A percentile compares a stretch with the other conserved stretches of the same genome.
phyloP scores from a whole-genome alignment of 2,888 invertebrate genomes.

The Stenodera caucasica region DNA sequence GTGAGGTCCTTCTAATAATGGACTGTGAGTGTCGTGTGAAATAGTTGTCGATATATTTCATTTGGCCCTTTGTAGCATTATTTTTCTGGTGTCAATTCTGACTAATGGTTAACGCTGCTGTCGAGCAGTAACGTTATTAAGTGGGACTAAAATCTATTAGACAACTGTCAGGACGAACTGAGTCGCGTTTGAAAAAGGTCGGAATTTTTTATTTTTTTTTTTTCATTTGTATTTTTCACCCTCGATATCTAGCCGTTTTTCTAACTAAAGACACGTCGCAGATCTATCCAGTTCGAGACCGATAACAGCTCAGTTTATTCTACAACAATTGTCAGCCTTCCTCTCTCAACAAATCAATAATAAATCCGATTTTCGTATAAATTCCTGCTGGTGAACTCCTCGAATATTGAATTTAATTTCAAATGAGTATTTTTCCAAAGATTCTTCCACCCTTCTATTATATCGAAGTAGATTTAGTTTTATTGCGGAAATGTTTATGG shows the following conservation, averaged over 20 bases:
- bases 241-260: conserved; percentile 1
- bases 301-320: not conserved
- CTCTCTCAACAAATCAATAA: not conserved
- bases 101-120: conserved; percentile 50
- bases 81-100: conserved; percentile 52
- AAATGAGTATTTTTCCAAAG: too few species aligned
- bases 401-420: too few species aligned
- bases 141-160: conserved; percentile 51
- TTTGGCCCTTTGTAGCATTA: conserved; percentile 48
- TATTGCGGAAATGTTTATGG: not conserved
- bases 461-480: not conserved
- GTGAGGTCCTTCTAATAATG: conserved; percentile 37
- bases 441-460: not conserved
- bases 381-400: too few species aligned
- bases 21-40: conserved; percentile 41
- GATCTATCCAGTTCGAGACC: not conserved
- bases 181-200: conserved; percentile 23
- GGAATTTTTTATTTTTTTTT: conserved; percentile 8
- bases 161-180: conserved; percentile 42
- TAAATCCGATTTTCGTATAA: not conserved
- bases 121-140: conserved; percentile 48
- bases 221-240: conserved; percentile 8
- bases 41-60: conserved; percentile 50
- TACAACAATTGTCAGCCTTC: not conserved
- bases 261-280: not conserved